phyloP scores from a whole-genome alignment of 2,888 invertebrate genomes.

The Eurytoma adleriae region DNA sequence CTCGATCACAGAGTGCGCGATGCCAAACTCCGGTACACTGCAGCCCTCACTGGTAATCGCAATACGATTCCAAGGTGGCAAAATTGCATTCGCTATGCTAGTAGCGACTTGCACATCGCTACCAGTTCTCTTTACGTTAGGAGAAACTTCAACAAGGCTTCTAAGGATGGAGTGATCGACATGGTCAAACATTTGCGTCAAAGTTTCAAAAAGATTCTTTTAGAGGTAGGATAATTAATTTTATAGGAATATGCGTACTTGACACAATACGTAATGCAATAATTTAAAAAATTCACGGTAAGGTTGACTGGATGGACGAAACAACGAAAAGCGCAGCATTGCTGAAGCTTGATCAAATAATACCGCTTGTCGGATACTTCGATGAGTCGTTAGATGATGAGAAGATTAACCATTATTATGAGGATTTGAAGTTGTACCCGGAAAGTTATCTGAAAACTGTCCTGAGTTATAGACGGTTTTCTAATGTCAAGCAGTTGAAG shows the following conservation, averaged over 20 bases:
- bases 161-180: constrained; percentile 88
- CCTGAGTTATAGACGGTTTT: constrained; percentile 76
- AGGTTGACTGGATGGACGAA: neutral
- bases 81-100: constrained; percentile 89
- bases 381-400: constrained; percentile 89
- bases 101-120: constrained; percentile 85
- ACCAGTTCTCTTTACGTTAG: constrained; percentile 91
- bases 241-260: neutral
- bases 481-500: constrained; percentile 75
- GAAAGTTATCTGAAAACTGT: constrained; percentile 76
- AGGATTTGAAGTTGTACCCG: constrained; percentile 74
- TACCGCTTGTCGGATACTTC: constrained; percentile 93
- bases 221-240: constrained; percentile 73
- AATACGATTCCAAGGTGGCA: constrained; percentile 94
- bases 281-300: neutral
- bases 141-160: constrained; percentile 90
- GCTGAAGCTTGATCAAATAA: constrained; percentile 88
- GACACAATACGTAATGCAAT: too few species aligned
- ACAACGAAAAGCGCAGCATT: constrained; percentile 83
- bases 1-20: constrained; percentile 20
- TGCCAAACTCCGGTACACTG: constrained; percentile 64
- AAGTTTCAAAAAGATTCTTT: constrained; percentile 88
- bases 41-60: constrained; percentile 87
- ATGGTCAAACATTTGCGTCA: constrained; percentile 90
- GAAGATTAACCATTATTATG: constrained; percentile 88